Conservation (phyloP, 2,113 vertebrate species). For the Silurus glanis region DNA sequence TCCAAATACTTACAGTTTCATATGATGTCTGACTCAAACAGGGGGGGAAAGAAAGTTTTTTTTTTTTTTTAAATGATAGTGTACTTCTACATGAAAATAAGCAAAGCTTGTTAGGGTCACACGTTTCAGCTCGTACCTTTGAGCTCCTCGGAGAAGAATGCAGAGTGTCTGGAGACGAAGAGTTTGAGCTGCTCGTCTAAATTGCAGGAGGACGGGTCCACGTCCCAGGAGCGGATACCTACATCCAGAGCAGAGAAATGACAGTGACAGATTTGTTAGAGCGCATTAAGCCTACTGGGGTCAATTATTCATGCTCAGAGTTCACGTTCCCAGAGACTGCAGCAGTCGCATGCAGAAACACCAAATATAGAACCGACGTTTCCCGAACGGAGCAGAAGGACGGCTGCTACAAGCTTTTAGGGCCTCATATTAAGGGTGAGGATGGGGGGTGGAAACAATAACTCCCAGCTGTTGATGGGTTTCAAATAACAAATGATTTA, state of each 20-base stretch:
- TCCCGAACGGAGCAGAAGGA: background rate
- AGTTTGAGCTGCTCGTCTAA: conserved; percentile 90
- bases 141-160: conserved; percentile 83
- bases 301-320: conserved; percentile 37
- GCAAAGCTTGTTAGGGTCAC: background rate
- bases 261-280: conserved; percentile 17
- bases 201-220: conserved; percentile 75
- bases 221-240: conserved; percentile 86
- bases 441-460: too few relatives aligned
- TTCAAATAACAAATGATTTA: background rate
- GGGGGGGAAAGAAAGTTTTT: background rate
- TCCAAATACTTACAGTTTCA: background rate
- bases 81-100: background rate
- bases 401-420: background rate
- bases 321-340: conserved; percentile 13
- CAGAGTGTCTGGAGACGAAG: conserved; percentile 89
- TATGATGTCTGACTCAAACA: background rate
- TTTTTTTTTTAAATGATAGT: background rate
- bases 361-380: background rate
- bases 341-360: conserved; percentile 2
- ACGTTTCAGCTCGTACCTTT: conserved; percentile 72
- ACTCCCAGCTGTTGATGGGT: background rate
- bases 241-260: conserved; percentile 20
- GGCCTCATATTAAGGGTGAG: background rate
- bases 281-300: background rate